Evolutionary conservation across 2,888 invertebrate genomes (phyloP), one percentile per base, ranked within the genome.

Genomic region (Ophion ventricosus): DNA sequence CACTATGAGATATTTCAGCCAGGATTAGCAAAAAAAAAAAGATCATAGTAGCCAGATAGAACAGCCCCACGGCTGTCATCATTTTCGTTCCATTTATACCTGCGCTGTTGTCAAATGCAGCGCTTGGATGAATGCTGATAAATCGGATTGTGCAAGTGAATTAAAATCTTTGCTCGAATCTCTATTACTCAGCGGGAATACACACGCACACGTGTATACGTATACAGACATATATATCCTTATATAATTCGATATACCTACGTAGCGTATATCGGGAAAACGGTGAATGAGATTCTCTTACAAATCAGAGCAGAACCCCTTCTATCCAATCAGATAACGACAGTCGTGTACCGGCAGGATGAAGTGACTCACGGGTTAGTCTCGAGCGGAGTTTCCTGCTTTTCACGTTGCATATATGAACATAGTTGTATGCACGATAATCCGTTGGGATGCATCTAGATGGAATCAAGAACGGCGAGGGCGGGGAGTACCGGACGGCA

Each of bases 281-380:
- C 59, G 70, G 64, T 61, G 73, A 76, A 83, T 69, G 61, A 69
- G 69, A 61, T 73, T 84, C 80, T 84, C 83, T 84, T 84, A 84
- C 80, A 77, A 77, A 84, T 84, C 83, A 80, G 77, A 84, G 77
- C 76, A 63, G 80, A 84, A 84, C 80, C 67, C 77, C 61, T 54
- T 74, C 77, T 59, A 67, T 74, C 81, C 78, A 84, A 84, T 84
- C 84, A 70, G 81, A 84, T 84, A 84, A 78, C 73, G 61, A 63
- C 10, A 11, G 54, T 54, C 63, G 78, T 57, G 64, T 56, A 69
- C 61, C 69, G 54, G 56, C 64, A 73, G 70, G 56, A 74, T 66
- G 54, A 59, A 76, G 67, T 73, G 76, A 83, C 56, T 80, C 76
- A 73, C 49, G 64, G 57, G 76, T 80, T 80, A 74, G 76, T 40